These are phyloP conservation scores for Pandemis cinnamomeana DNA, from an alignment of 2,888 invertebrate species.

Conservation along the genomic window DNA sequence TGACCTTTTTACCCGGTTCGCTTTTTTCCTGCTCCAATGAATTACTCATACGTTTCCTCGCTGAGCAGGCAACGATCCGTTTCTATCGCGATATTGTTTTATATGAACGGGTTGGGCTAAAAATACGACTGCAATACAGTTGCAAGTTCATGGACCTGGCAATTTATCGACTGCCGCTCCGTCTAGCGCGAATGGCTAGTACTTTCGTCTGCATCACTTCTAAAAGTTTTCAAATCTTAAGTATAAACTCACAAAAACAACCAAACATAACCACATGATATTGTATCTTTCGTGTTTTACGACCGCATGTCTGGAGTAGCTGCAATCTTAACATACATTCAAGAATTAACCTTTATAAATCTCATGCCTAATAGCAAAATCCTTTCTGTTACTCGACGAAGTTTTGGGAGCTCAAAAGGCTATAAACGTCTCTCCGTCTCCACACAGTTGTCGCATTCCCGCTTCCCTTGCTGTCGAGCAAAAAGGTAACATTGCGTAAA, in stretches of 20 bases:
- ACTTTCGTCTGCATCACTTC: constrained; percentile 46
- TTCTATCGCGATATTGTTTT: constrained; percentile 38
- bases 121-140: constrained; percentile 51
- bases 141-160: constrained; percentile 75
- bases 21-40: constrained; percentile 20
- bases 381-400: constrained; percentile 37
- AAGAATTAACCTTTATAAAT: constrained; percentile 27
- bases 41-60: constrained; percentile 41
- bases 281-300: constrained; percentile 17
- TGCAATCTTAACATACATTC: constrained; percentile 25
- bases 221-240: constrained; percentile 15
- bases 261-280: constrained; percentile 11
- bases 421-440: constrained; percentile 32
- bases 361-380: constrained; percentile 35
- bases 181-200: constrained; percentile 56
- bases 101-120: constrained; percentile 42
- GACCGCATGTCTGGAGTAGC: constrained; percentile 11
- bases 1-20: constrained; percentile 16
- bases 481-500: constrained; percentile 40
- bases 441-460: constrained; percentile 16
- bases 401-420: constrained; percentile 31
- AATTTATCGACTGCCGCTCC: constrained; percentile 58
- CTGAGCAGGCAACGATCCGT: constrained; percentile 32
- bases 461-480: constrained; percentile 23
- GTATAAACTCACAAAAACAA: constrained; percentile 26